Percentiles rank a stretch among this genome's conserved stretches.
Evolutionary conservation across 35 echinoderm and acorn worm genomes (phyloP).

Genomic region (Patiria miniata): DNA sequence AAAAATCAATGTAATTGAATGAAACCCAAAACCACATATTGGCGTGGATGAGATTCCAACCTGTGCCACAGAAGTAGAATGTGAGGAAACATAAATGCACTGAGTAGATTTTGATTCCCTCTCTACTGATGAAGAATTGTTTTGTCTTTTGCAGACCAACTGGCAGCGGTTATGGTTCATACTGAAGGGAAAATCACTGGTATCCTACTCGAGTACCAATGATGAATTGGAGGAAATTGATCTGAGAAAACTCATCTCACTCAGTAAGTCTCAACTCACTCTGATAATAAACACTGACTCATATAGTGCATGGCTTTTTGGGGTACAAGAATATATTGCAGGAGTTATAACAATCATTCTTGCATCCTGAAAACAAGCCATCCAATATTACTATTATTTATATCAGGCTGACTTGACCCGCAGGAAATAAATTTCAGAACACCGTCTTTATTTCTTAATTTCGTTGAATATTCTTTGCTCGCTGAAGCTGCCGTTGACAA

Average conservation of each 20-base stretch:
- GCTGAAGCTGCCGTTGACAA: no score
- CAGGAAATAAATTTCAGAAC: no score
- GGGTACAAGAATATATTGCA: neutral
- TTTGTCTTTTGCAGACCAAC: constrained; percentile 40
- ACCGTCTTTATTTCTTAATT: no score
- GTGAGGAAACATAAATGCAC: no score
- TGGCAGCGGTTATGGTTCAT: constrained; percentile 93
- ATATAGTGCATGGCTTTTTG: neutral
- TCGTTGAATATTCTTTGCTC: no score
- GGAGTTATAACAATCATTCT: neutral
- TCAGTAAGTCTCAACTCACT: constrained; percentile 68
- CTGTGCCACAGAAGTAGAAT: no score
- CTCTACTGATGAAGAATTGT: neutral
- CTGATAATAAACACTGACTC: neutral
- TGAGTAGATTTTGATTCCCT: no score
- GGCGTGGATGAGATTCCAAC: no score
- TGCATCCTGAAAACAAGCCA: neutral
- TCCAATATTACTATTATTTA: no score
- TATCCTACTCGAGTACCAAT: constrained; percentile 69
- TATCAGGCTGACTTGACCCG: no score
- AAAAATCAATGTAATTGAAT: no score
- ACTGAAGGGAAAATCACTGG: constrained; percentile 66
- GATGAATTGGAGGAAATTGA: constrained; percentile 76
- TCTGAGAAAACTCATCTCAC: constrained; percentile 65
- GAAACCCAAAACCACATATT: no score